phyloP scores from a whole-genome alignment of 2,113 vertebrate genomes.

The Condylura cristata region DNA sequence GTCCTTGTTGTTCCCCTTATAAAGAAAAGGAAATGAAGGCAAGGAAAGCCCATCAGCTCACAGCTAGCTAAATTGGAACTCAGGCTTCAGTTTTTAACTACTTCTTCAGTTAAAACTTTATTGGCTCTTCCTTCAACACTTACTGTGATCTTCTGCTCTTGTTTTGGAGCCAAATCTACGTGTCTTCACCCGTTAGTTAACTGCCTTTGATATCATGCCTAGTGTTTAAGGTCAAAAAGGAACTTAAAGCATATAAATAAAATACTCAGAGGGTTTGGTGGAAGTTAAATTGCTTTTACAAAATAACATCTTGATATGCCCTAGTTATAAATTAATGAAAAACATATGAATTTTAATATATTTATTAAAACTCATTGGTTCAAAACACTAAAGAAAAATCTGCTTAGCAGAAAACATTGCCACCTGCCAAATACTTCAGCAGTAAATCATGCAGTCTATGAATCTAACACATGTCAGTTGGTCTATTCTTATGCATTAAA shows the following conservation, averaged over 20 bases:
- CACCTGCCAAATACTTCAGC: neutral
- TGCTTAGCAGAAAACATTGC: constrained; percentile 17
- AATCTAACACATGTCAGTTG: neutral
- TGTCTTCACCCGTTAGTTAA: neutral
- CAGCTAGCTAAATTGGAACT: neutral
- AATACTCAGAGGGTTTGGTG: neutral
- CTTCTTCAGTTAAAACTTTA: neutral
- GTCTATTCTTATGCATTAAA: neutral
- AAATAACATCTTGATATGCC: constrained; percentile 61
- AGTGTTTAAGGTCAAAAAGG: constrained; percentile 16
- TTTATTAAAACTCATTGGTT: constrained; percentile 36
- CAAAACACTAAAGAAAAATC: constrained; percentile 42
- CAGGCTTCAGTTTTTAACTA: neutral
- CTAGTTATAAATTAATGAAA: constrained; percentile 56
- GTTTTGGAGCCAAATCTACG: neutral
- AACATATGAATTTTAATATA: constrained; percentile 37
- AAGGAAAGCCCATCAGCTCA: neutral
- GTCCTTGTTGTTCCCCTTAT: neutral
- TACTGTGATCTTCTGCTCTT: neutral
- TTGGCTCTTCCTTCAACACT: neutral
- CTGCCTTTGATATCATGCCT: neutral
- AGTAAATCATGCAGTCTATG: constrained; percentile 15
- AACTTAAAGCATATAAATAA: neutral
- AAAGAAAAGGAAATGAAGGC: neutral
- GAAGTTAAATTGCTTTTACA: constrained; percentile 39